These are phyloP conservation scores for Creontiades dilutus DNA, from an alignment of 2,888 invertebrate genomes.

Conservation along the genomic window DNA sequence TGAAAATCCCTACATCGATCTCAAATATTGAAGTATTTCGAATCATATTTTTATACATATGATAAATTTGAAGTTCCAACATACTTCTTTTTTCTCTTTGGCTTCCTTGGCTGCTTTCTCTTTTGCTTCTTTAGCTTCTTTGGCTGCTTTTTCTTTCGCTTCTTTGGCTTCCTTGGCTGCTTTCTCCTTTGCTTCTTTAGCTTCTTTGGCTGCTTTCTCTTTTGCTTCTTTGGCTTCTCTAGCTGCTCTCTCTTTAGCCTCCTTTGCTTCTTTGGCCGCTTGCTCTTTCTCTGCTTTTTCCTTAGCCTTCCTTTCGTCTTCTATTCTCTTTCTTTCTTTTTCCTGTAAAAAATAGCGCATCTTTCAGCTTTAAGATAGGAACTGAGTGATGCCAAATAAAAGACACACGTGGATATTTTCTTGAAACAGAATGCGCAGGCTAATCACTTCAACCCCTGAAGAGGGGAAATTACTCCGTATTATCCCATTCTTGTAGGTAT, in stretches of 20 bases:
- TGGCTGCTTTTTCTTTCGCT: conserved; percentile 14
- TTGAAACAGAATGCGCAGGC: too few relatives aligned
- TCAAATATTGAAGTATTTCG: too few relatives aligned
- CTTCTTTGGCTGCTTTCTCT: conserved; percentile 6
- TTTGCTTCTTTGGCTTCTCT: conserved; percentile 24
- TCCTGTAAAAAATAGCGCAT: neutral
- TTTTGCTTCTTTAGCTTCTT: neutral
- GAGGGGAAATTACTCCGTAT: too few relatives aligned
- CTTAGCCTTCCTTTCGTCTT: neutral
- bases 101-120: neutral
- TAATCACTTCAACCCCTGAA: too few relatives aligned
- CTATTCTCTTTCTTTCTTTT: conserved; percentile 1
- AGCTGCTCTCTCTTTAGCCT: neutral
- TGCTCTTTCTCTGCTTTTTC: neutral
- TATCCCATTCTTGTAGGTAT: too few relatives aligned
- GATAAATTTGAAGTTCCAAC: neutral
- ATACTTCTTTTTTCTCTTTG: neutral
- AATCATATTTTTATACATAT: too few relatives aligned
- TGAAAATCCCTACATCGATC: too few relatives aligned
- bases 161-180: conserved; percentile 7
- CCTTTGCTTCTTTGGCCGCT: neutral
- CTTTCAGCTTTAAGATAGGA: too few relatives aligned
- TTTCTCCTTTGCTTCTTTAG: conserved; percentile 20
- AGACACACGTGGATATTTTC: too few relatives aligned
- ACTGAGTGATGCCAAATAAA: too few relatives aligned